A percentile compares a stretch with the other conserved stretches of the same genome.
Evolutionary conservation across 53 echinoderm and acorn worm genomes (phyloP).

Genomic region (Luidia sarsii): DNA sequence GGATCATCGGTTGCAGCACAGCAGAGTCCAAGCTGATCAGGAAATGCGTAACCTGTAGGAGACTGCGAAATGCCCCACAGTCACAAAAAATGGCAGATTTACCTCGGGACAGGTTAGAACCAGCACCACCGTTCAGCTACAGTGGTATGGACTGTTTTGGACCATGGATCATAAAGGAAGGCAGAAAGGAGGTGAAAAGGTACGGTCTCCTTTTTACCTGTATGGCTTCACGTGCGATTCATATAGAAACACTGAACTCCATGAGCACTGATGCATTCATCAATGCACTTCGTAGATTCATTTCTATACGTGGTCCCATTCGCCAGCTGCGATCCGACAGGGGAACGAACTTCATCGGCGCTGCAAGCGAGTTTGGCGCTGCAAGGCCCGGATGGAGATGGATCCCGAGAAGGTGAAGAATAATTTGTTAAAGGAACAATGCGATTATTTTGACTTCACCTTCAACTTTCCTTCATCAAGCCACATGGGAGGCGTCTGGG

Average conservation of each 20-base stretch:
- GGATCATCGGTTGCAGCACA: constrained; percentile 30
- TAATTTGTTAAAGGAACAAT: constrained; percentile 21
- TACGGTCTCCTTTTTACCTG: constrained; percentile 74
- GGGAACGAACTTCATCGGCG: constrained; percentile 74
- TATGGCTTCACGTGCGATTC: constrained; percentile 73
- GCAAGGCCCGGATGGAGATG: constrained; percentile 19
- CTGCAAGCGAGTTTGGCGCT: constrained; percentile 24
- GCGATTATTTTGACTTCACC: constrained; percentile 54
- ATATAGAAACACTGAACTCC: constrained; percentile 58
- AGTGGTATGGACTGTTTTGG: constrained; percentile 74
- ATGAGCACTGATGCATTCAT: constrained; percentile 72
- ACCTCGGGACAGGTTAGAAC: constrained; percentile 50
- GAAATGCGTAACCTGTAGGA: constrained; percentile 59
- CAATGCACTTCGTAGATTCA: constrained; percentile 68
- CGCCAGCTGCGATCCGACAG: constrained; percentile 62
- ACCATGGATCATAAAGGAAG: constrained; percentile 61
- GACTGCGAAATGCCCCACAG: constrained; percentile 15
- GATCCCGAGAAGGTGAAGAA: constrained; percentile 44
- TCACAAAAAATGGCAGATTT: constrained; percentile 74
- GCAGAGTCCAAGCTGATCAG: constrained; percentile 44
- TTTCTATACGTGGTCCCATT: constrained; percentile 64
- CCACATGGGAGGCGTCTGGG: constrained; percentile 75
- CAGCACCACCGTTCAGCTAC: constrained; percentile 61
- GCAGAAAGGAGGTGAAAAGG: constrained; percentile 66
- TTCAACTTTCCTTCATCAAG: constrained; percentile 59